phyloP scores from a whole-genome alignment of 2,113 vertebrate genomes.

The Scalopus aquaticus region DNA sequence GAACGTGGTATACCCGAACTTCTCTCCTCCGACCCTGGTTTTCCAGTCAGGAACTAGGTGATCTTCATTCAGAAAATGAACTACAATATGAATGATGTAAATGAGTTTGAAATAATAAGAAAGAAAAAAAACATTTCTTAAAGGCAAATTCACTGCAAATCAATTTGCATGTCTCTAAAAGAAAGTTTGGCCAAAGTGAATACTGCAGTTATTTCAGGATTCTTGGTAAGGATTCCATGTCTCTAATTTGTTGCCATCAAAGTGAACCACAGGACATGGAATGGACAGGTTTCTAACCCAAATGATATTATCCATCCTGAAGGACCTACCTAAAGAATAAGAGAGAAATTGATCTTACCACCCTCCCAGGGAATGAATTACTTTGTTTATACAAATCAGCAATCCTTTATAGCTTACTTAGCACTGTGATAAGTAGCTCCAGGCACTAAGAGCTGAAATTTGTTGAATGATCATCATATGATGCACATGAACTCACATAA shows the following conservation, averaged over 20 bases:
- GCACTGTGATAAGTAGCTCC: not conserved
- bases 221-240: not conserved
- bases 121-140: slow-evolving; percentile 5
- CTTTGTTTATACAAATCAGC: not conserved
- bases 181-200: not conserved
- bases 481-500: not conserved
- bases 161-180: not conserved
- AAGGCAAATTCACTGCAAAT: not conserved
- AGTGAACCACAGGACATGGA: not conserved
- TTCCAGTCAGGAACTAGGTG: not conserved
- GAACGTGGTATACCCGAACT: not conserved
- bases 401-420: not conserved
- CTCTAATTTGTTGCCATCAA: not conserved
- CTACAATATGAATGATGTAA: not conserved
- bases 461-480: not conserved
- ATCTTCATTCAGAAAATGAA: slow-evolving; percentile 64
- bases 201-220: not conserved
- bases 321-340: not conserved
- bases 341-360: not conserved
- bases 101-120: slow-evolving; percentile 32
- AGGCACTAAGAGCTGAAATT: not conserved
- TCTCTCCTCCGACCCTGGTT: not conserved
- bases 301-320: not conserved
- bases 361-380: not conserved
- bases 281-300: not conserved